phyloP scores from a whole-genome alignment of 2,888 invertebrate species.

The Chrysolina haemoptera region DNA sequence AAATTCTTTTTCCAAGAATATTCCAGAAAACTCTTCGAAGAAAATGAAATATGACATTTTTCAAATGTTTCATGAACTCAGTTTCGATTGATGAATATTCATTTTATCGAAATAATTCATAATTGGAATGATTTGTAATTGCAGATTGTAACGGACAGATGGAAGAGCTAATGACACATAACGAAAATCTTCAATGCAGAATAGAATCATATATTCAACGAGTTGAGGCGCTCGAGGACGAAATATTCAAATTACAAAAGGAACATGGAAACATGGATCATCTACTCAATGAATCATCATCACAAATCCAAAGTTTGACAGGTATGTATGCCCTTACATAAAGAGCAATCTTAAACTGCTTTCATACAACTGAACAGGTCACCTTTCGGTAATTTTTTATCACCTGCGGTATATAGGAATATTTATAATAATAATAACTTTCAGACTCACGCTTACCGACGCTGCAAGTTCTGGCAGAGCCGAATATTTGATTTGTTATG shows the following conservation, averaged over 20 bases:
- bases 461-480: too few relatives aligned
- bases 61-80: too few relatives aligned
- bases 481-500: too few relatives aligned
- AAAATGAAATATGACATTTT: too few relatives aligned
- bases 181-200: slow-evolving; percentile 61
- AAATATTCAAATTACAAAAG: slow-evolving; percentile 57
- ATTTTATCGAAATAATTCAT: too few relatives aligned
- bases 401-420: not conserved
- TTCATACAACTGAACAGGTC: too few relatives aligned
- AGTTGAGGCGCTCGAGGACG: slow-evolving; percentile 60
- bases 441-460: too few relatives aligned
- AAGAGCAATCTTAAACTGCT: too few relatives aligned
- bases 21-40: too few relatives aligned
- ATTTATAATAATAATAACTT: too few relatives aligned
- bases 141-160: slow-evolving; percentile 49
- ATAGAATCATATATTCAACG: slow-evolving; percentile 53
- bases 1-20: too few relatives aligned
- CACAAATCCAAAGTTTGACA: slow-evolving; percentile 59
- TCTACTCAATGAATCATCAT: slow-evolving; percentile 55
- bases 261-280: slow-evolving; percentile 59
- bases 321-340: slow-evolving; percentile 44
- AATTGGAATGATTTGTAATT: not conserved
- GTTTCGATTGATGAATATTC: too few relatives aligned
- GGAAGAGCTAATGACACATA: slow-evolving; percentile 59
- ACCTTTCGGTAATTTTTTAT: not conserved